Base-by-base conservation (phyloP, 2,888 invertebrate genomes). In the Nephrotoma appendiculata region DNA sequence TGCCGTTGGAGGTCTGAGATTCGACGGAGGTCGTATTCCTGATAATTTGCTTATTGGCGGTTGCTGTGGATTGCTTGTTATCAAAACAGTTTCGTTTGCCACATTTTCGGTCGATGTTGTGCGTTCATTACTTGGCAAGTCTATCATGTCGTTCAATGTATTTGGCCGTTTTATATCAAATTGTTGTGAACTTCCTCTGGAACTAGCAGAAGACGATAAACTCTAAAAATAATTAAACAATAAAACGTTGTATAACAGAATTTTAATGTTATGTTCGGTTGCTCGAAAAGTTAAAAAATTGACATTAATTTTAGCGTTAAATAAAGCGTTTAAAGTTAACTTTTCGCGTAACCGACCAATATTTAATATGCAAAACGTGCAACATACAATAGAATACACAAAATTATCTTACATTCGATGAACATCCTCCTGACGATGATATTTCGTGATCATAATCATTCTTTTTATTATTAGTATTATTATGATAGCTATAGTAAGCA, bases 21-120 rank as follows among this genome's bases (percentile, higher is more conserved):
- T 90, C 84, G 91, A 89, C 6, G 91, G 91, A 84, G 89, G 91
- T 83, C 91, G 89, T 83, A 91, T 88, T 43, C 91, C 91, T 45
- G 91, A 90, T 7, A 91, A 91, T 88, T 91, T 91, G 19, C 44
- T 42, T 44, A 31, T 31, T 3, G 31, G 31, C 31, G 42, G 6
- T 44, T 43, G 19, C 9, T 43, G 19, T 85, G n/a, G 85, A 45
- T 85, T 85, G 7, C 6, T 42, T 84, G 84, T n/a, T 84, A 84
- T 15, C 12, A 84, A 5, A 42, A 43, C 9, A 41, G 84, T 84
- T 84, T 84, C 84, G 15, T 84, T 84, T 84, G 43, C 41, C n/a
- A 84, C 42, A 84, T 43, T 84, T 42, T 84, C 84, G 12, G 12
- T 43, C 9, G 84, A 84, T 41, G 41, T n/a, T 84, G 41, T 15